Base-by-base conservation (phyloP, 2,888 invertebrate genomes). In the Matsumyia berberina region DNA sequence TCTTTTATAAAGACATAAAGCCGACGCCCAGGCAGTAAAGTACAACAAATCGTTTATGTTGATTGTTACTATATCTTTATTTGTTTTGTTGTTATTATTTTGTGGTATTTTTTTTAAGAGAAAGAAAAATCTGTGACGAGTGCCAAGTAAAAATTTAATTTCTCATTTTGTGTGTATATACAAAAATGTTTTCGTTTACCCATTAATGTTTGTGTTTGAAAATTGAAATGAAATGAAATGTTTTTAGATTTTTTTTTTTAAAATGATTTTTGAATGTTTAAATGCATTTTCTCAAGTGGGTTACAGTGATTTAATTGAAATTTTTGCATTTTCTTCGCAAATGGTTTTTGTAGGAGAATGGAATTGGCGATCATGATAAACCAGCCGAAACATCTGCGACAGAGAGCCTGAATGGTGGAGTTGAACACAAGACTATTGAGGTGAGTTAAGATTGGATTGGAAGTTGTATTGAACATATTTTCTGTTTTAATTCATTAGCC, bases 321-420 rank as follows among this genome's bases (percentile, higher is more conserved):
- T 24, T 66, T 69, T 57, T 42, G 24, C 6, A 12, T 64, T 70
- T 66, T 66, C 24, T 66, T 66, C 24, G 19, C 5, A 39, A 64
- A 69, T 81, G 46, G 24, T 64, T 72, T 46, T 57, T 49, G 31
- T 86, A 88, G 88, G 87, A 88, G 85, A 88, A 88, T 74, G 88
- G 88, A 58, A 79, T 88, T 82, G 87, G 86, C 73, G 87, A 87
- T 80, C 86, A 87, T 80, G 87, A 86, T 57, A 77, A 77, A 72
- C 64, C 85, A 60, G 86, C 86, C 74, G 88, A 88, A 81, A 87
- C 87, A 86, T 87, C 88, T 55, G 87, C 87, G 79, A 88, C 88
- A 87, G 88, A 88, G 86, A 88, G 87, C 76, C 80, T 88, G 80
- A 88, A 88, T 87, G 88, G 88, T 72, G 85, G 79, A 51, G 79